Evolutionary conservation across 2,797 vertebrate species (phyloP), one percentile per base, ranked within the genome.

Genomic region (Apogon hyalosoma): DNA sequence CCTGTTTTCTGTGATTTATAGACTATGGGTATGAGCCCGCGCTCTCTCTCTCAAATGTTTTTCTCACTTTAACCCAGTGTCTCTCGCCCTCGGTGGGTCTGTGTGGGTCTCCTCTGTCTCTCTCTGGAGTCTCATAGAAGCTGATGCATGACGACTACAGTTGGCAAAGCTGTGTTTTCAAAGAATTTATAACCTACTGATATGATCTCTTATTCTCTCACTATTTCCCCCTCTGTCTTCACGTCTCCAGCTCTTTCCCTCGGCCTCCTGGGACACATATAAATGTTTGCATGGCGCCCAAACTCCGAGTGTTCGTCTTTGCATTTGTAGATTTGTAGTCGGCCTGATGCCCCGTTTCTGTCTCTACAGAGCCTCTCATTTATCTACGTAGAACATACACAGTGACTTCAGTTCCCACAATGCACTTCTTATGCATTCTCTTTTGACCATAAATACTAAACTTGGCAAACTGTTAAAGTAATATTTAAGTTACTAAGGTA

Each of bases 71-170:
- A 53, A 7, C 2, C 12, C 51, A 0, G 36, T 4, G 53, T 60
- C 63, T 82, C 66, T 78, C 66, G 11, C 53, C 58, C 49, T 49
- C 54, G 33, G 31, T 33, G 62, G 33, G 63, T 6, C 41, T 28
- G 10, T 36, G 18, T 59, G 57, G 14, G 55, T 57, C 43, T 63
- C 18, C 18, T n/a, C 7, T 24, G 42, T 33, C 45, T 64, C 68
- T 79, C 86, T 75, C 80, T 3, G 42, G 77, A 66, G 81, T 51
- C 79, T 75, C 73, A 63, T 86, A 83, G 69, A 65, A 71, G 77
- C 85, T 50, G 61, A 80, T 63, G 81, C 73, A 59, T 82, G 83
- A 86, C 77, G 63, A 73, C 49, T 67, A 15, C 52, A 56, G 68
- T 79, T 84, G 87, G 82, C 69, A 65, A 53, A 49, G 46, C 49